Evolutionary conservation across 2,888 invertebrate species (phyloP).

Genomic region (Myopa testacea): DNA sequence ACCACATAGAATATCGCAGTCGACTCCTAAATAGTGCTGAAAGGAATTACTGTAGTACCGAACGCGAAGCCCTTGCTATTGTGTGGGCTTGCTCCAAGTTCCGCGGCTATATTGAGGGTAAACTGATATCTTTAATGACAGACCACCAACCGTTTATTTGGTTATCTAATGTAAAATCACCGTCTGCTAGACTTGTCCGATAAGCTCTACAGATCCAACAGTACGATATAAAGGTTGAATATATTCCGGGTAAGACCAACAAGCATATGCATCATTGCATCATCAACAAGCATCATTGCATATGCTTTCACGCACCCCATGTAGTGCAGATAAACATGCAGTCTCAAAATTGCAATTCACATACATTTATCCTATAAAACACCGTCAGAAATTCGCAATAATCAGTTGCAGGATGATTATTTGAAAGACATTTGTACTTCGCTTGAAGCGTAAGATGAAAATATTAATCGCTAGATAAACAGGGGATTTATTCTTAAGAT

Average conservation of each 20-base stretch:
- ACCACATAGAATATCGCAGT: conserved; percentile 52
- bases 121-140: conserved; percentile 52
- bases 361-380: conserved; percentile 35
- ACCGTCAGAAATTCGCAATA: neutral
- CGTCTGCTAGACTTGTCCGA: conserved; percentile 65
- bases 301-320: conserved; percentile 41
- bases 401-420: neutral
- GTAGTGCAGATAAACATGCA: conserved; percentile 1
- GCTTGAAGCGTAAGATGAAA: conserved; percentile 25
- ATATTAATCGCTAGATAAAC: conserved; percentile 23
- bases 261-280: no score
- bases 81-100: neutral
- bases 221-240: conserved; percentile 51
- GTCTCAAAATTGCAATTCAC: conserved; percentile 6
- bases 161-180: conserved; percentile 64
- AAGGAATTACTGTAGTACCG: conserved; percentile 64
- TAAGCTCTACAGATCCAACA: conserved; percentile 67
- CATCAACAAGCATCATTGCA: no score
- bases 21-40: conserved; percentile 56
- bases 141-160: conserved; percentile 70
- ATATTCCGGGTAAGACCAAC: conserved; percentile 60
- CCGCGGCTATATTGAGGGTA: neutral
- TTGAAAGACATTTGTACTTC: neutral
- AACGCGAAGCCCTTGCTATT: conserved; percentile 61
- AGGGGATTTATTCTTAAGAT: neutral